phyloP scores from a whole-genome alignment of 2,888 invertebrate genomes.

The Digitonthophagus gazella region DNA sequence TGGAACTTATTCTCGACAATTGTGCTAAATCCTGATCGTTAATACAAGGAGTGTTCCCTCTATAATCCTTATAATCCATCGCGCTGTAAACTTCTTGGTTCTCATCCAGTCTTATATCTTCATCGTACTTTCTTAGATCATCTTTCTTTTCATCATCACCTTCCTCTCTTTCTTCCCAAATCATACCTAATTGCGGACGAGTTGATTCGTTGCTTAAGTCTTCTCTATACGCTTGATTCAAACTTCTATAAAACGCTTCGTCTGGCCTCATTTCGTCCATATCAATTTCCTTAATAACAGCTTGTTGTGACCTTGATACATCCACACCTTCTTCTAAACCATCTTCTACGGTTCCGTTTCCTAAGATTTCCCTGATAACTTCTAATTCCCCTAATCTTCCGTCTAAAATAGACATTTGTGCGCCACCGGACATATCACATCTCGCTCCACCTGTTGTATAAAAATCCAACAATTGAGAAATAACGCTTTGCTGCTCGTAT shows the following conservation, averaged over 20 bases:
- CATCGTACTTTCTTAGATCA: conserved; percentile 50
- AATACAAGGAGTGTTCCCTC: conserved; percentile 71
- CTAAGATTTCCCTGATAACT: conserved; percentile 65
- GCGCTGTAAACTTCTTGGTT: conserved; percentile 70
- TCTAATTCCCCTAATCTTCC: conserved; percentile 53
- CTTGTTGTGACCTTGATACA: conserved; percentile 50
- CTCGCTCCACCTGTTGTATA: conserved; percentile 60
- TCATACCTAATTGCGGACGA: conserved; percentile 76
- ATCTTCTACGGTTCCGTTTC: conserved; percentile 65
- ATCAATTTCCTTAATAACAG: conserved; percentile 46
- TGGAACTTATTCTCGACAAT: conserved; percentile 69
- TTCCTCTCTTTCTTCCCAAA: conserved; percentile 83
- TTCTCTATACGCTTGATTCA: conserved; percentile 85
- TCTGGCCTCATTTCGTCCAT: conserved; percentile 67
- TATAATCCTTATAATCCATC: conserved; percentile 75
- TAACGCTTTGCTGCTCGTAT: conserved; percentile 87
- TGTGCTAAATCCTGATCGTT: conserved; percentile 77
- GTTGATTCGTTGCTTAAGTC: conserved; percentile 60
- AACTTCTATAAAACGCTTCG: conserved; percentile 83
- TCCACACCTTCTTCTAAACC: conserved; percentile 66
- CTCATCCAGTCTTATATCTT: conserved; percentile 56
- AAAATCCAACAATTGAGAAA: conserved; percentile 81
- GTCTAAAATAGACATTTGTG: conserved; percentile 43
- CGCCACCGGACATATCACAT: conserved; percentile 30
- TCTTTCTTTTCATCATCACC: conserved; percentile 56